phyloP scores from a whole-genome alignment of 2,797 vertebrate species.

The Dryobates pubescens region DNA sequence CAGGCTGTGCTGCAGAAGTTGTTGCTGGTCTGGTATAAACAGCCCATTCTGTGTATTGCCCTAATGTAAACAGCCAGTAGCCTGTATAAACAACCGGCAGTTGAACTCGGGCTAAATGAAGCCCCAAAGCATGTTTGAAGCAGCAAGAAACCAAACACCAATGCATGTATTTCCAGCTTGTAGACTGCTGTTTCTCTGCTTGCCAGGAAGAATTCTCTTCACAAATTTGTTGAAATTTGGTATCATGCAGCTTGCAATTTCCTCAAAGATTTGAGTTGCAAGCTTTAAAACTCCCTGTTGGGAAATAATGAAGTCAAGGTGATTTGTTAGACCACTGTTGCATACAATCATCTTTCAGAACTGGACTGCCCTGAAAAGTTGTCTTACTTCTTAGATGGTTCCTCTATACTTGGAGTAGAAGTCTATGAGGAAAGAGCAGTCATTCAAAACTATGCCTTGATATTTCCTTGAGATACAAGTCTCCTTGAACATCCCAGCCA shows the following conservation, averaged over 20 bases:
- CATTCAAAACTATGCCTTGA: neutral
- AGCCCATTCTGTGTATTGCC: slow-evolving; percentile 50
- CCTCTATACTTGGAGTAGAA: neutral
- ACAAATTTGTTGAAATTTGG: neutral
- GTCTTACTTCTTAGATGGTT: neutral
- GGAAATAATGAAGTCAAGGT: neutral
- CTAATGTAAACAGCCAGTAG: slow-evolving; percentile 72
- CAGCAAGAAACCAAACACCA: slow-evolving; percentile 38
- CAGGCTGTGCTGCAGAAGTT: slow-evolving; percentile 34
- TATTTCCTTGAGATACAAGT: neutral
- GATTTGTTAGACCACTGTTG: neutral
- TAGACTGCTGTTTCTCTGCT: neutral
- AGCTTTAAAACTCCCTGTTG: neutral
- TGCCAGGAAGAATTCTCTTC: neutral
- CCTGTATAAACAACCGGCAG: slow-evolving; percentile 67
- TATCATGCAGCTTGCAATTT: neutral
- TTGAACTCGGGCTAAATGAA: slow-evolving; percentile 51
- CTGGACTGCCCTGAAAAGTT: neutral
- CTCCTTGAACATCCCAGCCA: neutral
- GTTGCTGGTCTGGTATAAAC: slow-evolving; percentile 60
- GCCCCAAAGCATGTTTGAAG: slow-evolving; percentile 23
- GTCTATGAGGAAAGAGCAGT: neutral
- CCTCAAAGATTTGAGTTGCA: neutral
- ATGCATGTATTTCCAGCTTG: slow-evolving; percentile 19
- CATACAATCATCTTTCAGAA: neutral